Conservation (phyloP, 2,797 vertebrate species). For the Mus spretus region DNA sequence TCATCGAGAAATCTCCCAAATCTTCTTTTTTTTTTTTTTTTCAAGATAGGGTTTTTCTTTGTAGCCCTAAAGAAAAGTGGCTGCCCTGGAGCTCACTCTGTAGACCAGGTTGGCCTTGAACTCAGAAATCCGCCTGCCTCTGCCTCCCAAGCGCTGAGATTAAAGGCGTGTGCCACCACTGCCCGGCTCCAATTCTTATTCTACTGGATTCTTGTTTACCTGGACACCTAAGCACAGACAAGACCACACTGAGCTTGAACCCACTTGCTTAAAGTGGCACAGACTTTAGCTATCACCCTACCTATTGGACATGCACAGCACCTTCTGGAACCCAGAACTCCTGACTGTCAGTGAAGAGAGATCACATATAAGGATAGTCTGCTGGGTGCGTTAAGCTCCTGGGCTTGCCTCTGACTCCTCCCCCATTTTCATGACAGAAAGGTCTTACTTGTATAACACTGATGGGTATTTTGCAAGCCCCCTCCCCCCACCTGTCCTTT, state of each 20-base stretch:
- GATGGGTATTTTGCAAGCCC: neutral
- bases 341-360: neutral
- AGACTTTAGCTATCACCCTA: slow-evolving; percentile 3
- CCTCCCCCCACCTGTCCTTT: neutral
- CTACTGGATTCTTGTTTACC: slow-evolving; percentile 1
- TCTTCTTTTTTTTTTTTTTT: neutral
- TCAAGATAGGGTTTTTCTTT: too few relatives aligned
- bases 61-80: too few relatives aligned
- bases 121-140: too few relatives aligned
- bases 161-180: too few relatives aligned
- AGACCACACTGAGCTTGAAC: neutral
- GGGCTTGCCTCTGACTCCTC: neutral
- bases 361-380: neutral
- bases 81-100: too few relatives aligned
- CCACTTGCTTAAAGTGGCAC: neutral
- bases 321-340: neutral
- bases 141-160: too few relatives aligned
- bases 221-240: neutral
- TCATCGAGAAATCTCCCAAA: neutral
- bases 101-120: too few relatives aligned
- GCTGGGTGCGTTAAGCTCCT: neutral
- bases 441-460: neutral
- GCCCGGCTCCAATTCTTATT: neutral
- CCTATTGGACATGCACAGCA: neutral
- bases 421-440: neutral